Base-by-base conservation (phyloP, 2,797 vertebrate genomes). In the Danio albolineatus region DNA sequence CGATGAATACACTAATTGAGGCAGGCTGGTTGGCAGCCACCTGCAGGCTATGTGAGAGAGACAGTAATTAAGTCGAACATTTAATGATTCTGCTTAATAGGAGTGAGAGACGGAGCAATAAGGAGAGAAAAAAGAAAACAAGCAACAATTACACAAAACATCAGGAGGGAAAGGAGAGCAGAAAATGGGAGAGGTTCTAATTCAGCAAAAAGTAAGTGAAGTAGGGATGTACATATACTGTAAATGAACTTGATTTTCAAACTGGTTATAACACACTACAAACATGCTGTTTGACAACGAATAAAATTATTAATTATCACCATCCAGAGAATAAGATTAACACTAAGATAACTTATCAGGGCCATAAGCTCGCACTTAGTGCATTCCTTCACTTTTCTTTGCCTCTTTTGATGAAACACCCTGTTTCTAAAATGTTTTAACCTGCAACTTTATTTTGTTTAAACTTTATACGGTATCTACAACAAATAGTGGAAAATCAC, bases 71-170 rank as follows among this genome's bases (percentile, higher is more conserved):
- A 94, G 95, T 94, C 95, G 93, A 96, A 95, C 95, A 93, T 95
- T 96, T 95, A 97, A 96, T 96, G 96, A 96, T 95, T 96, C 94
- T 95, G 93, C 93, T 95, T 97, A 97, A 97, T 96, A 95, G 95
- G 94, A 95, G 95, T 95, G 90, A 79, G 93, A 94, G 67, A 64
- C 39, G 43, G 67, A 56, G 69, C 77, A 54, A 36, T 36, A 44
- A 76, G 65, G 41, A 36, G 10, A 48, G 21, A 38, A 67, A 70
- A 72, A 73, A 43, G 14, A 51, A 72, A 51, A 65, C 59, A 72
- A 71, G 48, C 59, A 78, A 71, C 44, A 61, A 80, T 76, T 66
- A 79, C 46, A 66, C 14, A 77, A 86, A 83, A 57, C 38, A 53
- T 69, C 41, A 48, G 54, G 78, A 66, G 66, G 51, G 66, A 76